Evolutionary conservation across 2,888 invertebrate genomes (phyloP), one percentile per base, ranked within the genome.

Genomic region (Drosophila suboccidentalis): DNA sequence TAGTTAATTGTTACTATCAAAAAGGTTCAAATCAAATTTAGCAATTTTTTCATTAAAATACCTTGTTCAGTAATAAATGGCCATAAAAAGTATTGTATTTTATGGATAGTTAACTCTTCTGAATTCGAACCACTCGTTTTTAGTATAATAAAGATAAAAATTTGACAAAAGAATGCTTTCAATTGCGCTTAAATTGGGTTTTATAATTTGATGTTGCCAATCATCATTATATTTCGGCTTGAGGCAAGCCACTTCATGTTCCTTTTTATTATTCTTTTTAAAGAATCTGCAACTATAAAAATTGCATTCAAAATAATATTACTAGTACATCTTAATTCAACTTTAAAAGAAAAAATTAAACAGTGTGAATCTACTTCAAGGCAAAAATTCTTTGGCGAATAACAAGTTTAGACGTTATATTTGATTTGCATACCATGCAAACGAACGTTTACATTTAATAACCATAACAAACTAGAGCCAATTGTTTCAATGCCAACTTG

Each of bases 401-500:
- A 74, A 75, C 70, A 36, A 26, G 70, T 61, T 62, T 61, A 8
- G 15, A 4, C 15, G n/a, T n/a, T 15, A 11, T 19, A 51, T 13
- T 13, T 4, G 4, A 10, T 51, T 50, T 41, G 44, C 34, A 13
- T 38, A 32, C 32, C 41, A 32, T 13, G 10, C 32, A 34, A 9
- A 10, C 10, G n/a, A 6, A 13, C 32, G 38, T 38, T n/a, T n/a
- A 38, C 17, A 43, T 29, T 32, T 26, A n/a, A 51, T 38, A 15
- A 29, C 19, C 26, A 39, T 43, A 47, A 29, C 11, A 55, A 17
- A 1, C 26, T 10, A 19, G 5, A 13, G 10, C n/a, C 22, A 38
- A 39, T 26, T 13, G 10, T 46, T 38, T 59, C 75, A 75, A 68
- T 59, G 75, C 29, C 59, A 59, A 43, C 22, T 49, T 60, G 46